Evolutionary conservation across 2,797 vertebrate species (phyloP), one percentile per base, ranked within the genome.

Genomic region (Pseudochromis fuscus): DNA sequence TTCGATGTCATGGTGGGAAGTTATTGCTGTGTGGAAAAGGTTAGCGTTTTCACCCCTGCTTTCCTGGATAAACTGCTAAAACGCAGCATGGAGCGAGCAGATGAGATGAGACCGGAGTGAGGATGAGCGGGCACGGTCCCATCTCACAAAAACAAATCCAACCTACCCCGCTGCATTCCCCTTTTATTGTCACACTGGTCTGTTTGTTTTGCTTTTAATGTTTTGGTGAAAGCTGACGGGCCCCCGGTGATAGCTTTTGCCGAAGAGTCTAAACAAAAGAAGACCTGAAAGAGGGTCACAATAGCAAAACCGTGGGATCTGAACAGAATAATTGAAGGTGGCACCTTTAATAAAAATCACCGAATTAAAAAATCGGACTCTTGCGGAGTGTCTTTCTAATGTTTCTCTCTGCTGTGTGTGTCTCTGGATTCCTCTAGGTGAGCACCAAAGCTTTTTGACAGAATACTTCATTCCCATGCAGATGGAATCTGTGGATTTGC

Each of bases 1-100:
- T 90, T 91, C 71, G 90, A 88, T 91, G 92, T 92, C 89, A 90
- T 88, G 82, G 84, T 86, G 88, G 84, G 88, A 92, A 91, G 89
- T 93, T 91, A 89, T 91, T 89, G 85, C 88, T 86, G 74, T 85
- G 84, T 77, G 77, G 83, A 89, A 91, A 92, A 91, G 88, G 90
- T 93, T 92, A 91, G 86, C 67, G 38, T 89, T 72, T 89, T 92
- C 84, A 88, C 83, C 89, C 75, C 82, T 35, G 69, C 78, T 88
- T 79, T 83, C 65, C 70, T 72, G 87, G 85, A 89, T 74, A 88
- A 89, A 89, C 67, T 72, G 88, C 72, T 78, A 21, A 64, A 77
- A 74, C 90, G 7, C 90, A 91, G 88, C 90, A 60, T 87, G 91
- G 53, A 58, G 7, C 11, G 4, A 78, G 70, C 53, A 75, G 73